Evolutionary conservation across 2,797 vertebrate species (phyloP), one percentile per base, ranked within the genome.

Genomic region (Cyclopterus lumpus): DNA sequence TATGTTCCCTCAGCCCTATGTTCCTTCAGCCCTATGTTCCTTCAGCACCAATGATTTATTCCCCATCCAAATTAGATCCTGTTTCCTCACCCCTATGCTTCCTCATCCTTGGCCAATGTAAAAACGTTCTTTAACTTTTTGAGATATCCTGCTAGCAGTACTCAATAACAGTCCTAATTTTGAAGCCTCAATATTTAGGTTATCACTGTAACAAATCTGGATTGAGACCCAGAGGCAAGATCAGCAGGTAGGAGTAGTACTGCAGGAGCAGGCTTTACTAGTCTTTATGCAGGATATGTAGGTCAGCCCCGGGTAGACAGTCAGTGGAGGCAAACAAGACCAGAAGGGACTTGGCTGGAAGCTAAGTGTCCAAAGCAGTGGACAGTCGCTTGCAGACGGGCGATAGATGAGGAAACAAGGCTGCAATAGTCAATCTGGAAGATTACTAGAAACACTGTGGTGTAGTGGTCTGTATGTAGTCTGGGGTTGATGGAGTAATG

Each of bases 291-390:
- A 32, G 40, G 60, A 80, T 69, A 58, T 46, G 46, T 70, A 53
- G 78, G 85, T 86, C 67, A 62, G 55, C 75, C 89, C 75, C 66
- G 73, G 71, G 79, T 86, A 80, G 83, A 86, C 82, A 81, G 77
- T 73, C 65, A 73, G 79, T 28, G 28, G 63, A 81, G 60, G 86
- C 73, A 79, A 84, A 76, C 66, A 81, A 60, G 57, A 80, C 61
- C 73, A 71, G 82, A 76, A 69, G 87, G 69, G 12, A 71, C 61
- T 61, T 24, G 83, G 86, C 79, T 87, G 53, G 63, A 77, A 71
- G 87, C 77, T 84, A 88, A 66, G 72, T 75, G 38, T 83, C 78
- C 67, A 74, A 85, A 73, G 55, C 75, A 77, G 67, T 46, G 83
- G 70, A 82, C 59, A 82, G 63, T 68, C 72, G 77, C 75, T 60